A percentile compares a stretch with the other conserved stretches of the same genome.
Evolutionary conservation across 2,888 invertebrate species (phyloP).

Genomic region (Rhagophthalmus giganteus): DNA sequence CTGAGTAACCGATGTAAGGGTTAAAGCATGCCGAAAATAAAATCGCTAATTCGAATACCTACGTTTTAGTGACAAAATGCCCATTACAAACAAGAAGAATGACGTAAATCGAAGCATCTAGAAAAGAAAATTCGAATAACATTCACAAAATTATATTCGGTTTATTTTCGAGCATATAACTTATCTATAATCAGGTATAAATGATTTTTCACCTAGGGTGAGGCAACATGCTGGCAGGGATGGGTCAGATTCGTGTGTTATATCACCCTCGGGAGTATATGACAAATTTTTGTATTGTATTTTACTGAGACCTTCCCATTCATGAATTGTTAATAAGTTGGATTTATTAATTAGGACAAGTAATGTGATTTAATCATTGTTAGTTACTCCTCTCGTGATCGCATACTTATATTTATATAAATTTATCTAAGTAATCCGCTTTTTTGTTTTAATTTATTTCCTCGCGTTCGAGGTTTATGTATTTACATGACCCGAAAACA

Average conservation of each 20-base stretch:
- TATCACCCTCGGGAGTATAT: constrained; percentile 39
- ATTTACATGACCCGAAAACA: constrained; percentile 13
- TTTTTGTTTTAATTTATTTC: constrained; percentile 25
- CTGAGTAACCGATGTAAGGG: neutral
- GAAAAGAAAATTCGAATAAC: no score
- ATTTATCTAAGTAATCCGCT: constrained; percentile 4
- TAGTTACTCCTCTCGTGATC: constrained; percentile 20
- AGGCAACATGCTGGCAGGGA: constrained; percentile 44
- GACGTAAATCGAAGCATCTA: no score
- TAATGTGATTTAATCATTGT: constrained; percentile 35
- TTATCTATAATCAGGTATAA: constrained; percentile 45
- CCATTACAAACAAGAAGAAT: no score
- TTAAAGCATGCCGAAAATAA: no score
- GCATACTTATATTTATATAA: constrained; percentile 19
- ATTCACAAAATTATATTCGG: constrained; percentile 14
- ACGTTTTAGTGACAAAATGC: no score
- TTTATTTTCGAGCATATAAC: constrained; percentile 28
- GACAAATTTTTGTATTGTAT: constrained; percentile 38
- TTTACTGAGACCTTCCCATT: constrained; percentile 33
- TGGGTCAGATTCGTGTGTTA: constrained; percentile 43
- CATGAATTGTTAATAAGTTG: constrained; percentile 34
- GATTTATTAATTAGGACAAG: constrained; percentile 36
- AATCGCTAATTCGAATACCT: no score
- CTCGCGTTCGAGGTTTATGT: constrained; percentile 10
- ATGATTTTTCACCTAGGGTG: constrained; percentile 47